These are phyloP conservation scores for Micoletzkya japonica DNA, from an alignment of 2,888 invertebrate species.

Conservation along the genomic window DNA sequence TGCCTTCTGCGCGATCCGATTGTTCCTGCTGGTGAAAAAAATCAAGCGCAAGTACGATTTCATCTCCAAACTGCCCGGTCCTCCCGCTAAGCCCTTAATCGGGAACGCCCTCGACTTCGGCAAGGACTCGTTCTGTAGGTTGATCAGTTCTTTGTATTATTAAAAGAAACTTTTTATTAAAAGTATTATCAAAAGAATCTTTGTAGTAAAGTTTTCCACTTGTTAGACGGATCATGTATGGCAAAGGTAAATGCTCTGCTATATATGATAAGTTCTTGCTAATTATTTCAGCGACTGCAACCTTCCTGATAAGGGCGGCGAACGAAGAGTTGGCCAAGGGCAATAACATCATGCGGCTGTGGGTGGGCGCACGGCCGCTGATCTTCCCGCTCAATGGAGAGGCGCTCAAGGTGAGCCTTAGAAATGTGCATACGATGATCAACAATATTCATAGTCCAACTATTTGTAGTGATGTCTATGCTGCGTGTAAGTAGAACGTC, in stretches of 20 bases:
- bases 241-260: no score
- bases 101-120: slow-evolving; percentile 20
- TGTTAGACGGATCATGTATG: not conserved
- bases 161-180: not conserved
- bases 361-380: slow-evolving; percentile 6
- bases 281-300: not conserved
- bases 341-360: slow-evolving; percentile 16
- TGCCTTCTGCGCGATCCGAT: not conserved
- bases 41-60: slow-evolving; percentile 3
- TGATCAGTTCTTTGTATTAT: not conserved
- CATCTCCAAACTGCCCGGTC: slow-evolving; percentile 15
- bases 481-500: no score
- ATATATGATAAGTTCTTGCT: not conserved
- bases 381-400: slow-evolving; percentile 20
- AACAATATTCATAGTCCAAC: no score
- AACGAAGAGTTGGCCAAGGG: slow-evolving; percentile 3
- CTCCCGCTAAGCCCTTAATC: not conserved
- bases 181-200: not conserved
- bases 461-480: no score
- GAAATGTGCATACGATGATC: no score
- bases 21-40: not conserved
- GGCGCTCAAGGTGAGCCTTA: slow-evolving; percentile 8
- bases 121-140: slow-evolving; percentile 3
- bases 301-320: not conserved
- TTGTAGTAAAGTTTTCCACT: not conserved